Evolutionary conservation across 2,113 vertebrate species (phyloP), one percentile per base, ranked within the genome.

Genomic region (Meleagris gallopavo): DNA sequence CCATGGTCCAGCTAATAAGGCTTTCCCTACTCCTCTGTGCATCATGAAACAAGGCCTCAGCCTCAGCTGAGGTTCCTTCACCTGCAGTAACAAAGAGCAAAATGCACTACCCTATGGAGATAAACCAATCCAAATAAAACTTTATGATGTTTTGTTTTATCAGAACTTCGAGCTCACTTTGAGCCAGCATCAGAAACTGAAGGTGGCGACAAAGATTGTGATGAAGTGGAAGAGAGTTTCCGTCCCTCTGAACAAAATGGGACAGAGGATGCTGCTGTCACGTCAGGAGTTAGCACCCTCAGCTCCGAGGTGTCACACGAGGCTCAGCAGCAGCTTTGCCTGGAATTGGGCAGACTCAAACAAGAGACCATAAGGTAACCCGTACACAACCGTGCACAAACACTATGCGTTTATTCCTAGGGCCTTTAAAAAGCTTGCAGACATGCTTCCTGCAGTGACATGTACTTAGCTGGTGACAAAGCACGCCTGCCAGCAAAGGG

Each of bases 81-180:
- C 20, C 18, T 2, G 0, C 65, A 58, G 32, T 2, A 41, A 22
- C 5, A n/a, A 61, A 58, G 30, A 60, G 40, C 15, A 86, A 80
- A 29, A 24, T 40, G 15, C 30, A 45, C 1, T 4, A 45, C 10
- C 57, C 66, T 50, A 60, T 48, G n/a, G 24, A 69, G 48, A 78
- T 38, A 76, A 15, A 32, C 13, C 18, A 21, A 10, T n/a, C 13
- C 2, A 38, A 57, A 87, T 38, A 25, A 12, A 22, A 4, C 21
- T 50, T 4, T 29, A 15, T 38, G 32, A 25, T 16, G 17, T 11
- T 96, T 87, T 48, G 30, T 90, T 79, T 66, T n/a, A 20, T 34
- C 94, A 99, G 99, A 99, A 97, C 98, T 99, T 85, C 98, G 77
- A 91, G 97, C 98, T 80, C 98, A 99, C 96, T 98, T 98, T 50